Evolutionary conservation across 2,113 vertebrate genomes (phyloP).

Genomic region (Otus sunia): DNA sequence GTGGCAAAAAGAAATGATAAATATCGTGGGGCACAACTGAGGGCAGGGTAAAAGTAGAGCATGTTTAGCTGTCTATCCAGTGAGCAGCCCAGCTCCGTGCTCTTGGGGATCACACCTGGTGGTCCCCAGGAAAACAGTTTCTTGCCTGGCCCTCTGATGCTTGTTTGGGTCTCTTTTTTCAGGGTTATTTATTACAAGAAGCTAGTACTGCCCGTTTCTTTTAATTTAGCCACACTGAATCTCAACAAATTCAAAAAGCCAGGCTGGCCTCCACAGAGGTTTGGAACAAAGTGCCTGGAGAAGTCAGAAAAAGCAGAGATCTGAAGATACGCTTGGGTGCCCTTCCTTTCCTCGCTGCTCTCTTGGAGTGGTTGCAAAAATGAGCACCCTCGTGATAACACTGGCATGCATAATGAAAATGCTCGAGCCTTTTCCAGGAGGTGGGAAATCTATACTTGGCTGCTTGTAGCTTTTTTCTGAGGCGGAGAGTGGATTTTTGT

Average conservation of each 20-base stretch:
- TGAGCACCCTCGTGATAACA: not conserved
- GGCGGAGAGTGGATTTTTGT: not conserved
- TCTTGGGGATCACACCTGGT: not conserved
- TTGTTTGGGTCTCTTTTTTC: not conserved
- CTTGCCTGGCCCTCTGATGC: not conserved
- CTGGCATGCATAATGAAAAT: not conserved
- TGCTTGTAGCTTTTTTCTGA: not conserved
- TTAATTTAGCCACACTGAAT: not conserved
- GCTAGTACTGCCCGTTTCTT: not conserved
- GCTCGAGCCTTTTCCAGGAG: not conserved
- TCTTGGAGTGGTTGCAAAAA: not conserved
- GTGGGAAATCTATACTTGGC: not conserved
- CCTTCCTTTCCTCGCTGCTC: not conserved
- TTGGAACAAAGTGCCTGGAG: not conserved
- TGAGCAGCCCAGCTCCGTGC: not conserved
- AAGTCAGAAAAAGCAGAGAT: not conserved
- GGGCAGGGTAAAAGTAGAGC: not conserved
- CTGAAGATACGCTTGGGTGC: accelerated
- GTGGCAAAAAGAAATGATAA: not conserved
- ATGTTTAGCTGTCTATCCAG: not conserved
- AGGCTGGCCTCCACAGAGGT: not conserved
- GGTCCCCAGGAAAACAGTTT: not conserved
- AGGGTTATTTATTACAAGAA: not conserved
- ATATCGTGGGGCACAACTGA: not conserved
- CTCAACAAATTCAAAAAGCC: not conserved